Base-by-base conservation (phyloP, 1,140 invertebrate genomes). In the Philotrypesis tridentata region DNA sequence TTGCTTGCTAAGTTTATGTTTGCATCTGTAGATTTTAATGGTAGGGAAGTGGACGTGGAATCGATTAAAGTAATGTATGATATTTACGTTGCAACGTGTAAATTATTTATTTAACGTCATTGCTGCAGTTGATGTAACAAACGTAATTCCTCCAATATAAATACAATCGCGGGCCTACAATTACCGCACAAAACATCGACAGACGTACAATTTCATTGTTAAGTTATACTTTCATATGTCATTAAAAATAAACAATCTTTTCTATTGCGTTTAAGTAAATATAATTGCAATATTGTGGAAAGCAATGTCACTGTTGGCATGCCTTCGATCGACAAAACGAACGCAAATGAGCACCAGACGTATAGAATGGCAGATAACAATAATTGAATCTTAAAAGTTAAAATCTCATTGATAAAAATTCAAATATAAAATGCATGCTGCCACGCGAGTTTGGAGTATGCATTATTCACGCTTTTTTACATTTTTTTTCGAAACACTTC, bases 81-180 rank as follows among this genome's bases (percentile, higher is more conserved):
- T 23, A 27, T 48, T 40, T 55, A 71, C 63, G 65, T 61, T 82
- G 27, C 65, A 82, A 82, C 73, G 43, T 82, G 48, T 76, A 61
- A 75, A 67, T 40, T 37, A 17, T 76, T 76, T 76, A 76, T 81
- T 81, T 29, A 55, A 71, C 48, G 37, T 61, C 75, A 61, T 76
- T 67, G 75, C 61, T 70, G 43, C 31, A 61, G 31, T 11, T 61
- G 73, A 14, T 76, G 23, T 82, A 76, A 82, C 73, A 76, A 76
- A 71, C 60, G 60, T 75, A 21, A 65, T 81, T 48, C n/a, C 14
- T 70, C 21, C 55, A 61, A 60, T 60, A 76, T 37, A 74, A 74
- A 55, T 60, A 60, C 29, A 37, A 40, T 75, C 17, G 48, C 31
- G 29, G 27, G n/a, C 8, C 21, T 33, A 12, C 29, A 4, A 21